Evolutionary conservation across 2,797 vertebrate genomes (phyloP).

Genomic region (Arremon aurantiirostris): DNA sequence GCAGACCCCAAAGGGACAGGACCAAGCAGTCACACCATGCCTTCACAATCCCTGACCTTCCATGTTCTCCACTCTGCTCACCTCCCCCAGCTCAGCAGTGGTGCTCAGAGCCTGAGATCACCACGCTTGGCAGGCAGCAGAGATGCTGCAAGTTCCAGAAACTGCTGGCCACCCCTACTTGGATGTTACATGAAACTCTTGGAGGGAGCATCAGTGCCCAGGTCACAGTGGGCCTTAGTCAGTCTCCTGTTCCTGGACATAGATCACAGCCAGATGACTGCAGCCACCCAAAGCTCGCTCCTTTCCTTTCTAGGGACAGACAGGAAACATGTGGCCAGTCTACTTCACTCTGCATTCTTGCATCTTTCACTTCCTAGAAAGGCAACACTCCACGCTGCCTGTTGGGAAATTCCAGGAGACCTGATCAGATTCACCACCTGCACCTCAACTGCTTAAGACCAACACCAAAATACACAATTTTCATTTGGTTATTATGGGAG

Average conservation of each 20-base stretch:
- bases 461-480: background rate
- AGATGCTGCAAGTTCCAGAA: background rate
- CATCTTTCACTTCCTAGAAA: background rate
- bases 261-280: background rate
- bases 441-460: background rate
- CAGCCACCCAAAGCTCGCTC: background rate
- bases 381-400: background rate
- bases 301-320: conserved; percentile 16
- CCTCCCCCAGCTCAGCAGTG: background rate
- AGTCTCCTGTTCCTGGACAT: background rate
- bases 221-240: background rate
- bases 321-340: background rate
- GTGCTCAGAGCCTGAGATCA: background rate
- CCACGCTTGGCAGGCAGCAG: background rate
- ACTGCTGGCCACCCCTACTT: background rate
- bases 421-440: background rate
- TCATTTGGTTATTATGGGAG: background rate
- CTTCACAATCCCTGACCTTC: background rate
- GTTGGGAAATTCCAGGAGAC: background rate
- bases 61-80: background rate
- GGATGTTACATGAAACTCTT: background rate
- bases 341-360: background rate
- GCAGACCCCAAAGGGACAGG: background rate
- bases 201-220: background rate
- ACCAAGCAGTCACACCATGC: accelerated